Conservation (phyloP, 2,888 invertebrate species). For the Drosophila colorata region DNA sequence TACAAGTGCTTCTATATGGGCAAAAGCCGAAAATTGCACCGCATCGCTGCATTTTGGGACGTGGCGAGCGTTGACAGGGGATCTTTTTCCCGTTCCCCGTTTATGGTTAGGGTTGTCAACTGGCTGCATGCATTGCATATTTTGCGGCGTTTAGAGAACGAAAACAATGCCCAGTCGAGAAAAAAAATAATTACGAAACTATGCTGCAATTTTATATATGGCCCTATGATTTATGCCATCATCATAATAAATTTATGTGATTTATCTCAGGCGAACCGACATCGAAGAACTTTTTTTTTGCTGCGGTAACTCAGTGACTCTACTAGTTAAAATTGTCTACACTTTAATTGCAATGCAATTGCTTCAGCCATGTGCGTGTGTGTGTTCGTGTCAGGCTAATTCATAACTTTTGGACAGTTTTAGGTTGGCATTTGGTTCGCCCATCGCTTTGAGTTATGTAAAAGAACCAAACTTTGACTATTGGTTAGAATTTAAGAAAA, state of each 20-base stretch:
- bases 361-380: constrained; percentile 7
- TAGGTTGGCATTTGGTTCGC: constrained; percentile 54
- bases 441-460: constrained; percentile 33
- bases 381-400: constrained; percentile 45
- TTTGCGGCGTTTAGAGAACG: constrained; percentile 71
- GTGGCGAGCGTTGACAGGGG: constrained; percentile 47
- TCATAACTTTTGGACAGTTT: constrained; percentile 78
- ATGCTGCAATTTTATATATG: constrained; percentile 69
- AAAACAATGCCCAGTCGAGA: constrained; percentile 61
- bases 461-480: constrained; percentile 2
- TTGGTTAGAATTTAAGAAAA: not conserved
- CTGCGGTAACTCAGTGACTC: constrained; percentile 49
- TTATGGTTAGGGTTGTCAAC: constrained; percentile 41
- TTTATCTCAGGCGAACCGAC: constrained; percentile 73
- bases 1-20: constrained; percentile 22
- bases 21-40: constrained; percentile 54
- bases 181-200: constrained; percentile 21
- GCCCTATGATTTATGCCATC: constrained; percentile 82
- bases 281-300: constrained; percentile 22
- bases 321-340: constrained; percentile 36
- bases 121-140: constrained; percentile 66
- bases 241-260: constrained; percentile 85
- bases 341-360: constrained; percentile 56
- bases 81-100: constrained; percentile 2
- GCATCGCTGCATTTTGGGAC: constrained; percentile 59